Evolutionary conservation across 2,888 invertebrate genomes (phyloP).

Genomic region (Toxonevra muliebris): DNA sequence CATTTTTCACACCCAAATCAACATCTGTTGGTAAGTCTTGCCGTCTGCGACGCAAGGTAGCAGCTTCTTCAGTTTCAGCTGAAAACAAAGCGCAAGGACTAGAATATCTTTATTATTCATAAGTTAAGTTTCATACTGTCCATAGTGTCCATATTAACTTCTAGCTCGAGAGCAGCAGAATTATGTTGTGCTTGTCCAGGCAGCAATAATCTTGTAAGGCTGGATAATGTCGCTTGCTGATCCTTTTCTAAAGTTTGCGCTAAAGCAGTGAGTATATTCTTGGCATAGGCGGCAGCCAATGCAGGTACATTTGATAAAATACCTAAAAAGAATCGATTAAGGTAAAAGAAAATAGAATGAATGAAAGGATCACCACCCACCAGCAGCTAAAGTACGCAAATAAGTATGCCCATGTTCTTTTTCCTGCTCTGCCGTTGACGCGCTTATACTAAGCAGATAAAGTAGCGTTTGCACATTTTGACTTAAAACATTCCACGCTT

Average conservation of each 20-base stretch:
- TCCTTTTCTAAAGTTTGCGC: constrained; percentile 69
- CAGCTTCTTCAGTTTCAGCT: constrained; percentile 54
- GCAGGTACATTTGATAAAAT: constrained; percentile 69
- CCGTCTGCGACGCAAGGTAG: constrained; percentile 48
- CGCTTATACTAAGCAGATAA: constrained; percentile 62
- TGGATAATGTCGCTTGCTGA: constrained; percentile 64
- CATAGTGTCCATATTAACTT: constrained; percentile 47
- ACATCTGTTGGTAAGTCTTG: constrained; percentile 60
- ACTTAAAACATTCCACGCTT: constrained; percentile 68
- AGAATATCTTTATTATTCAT: constrained; percentile 11
- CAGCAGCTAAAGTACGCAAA: constrained; percentile 70
- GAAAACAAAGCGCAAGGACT: constrained; percentile 10
- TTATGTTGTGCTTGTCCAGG: constrained; percentile 8
- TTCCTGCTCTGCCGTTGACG: constrained; percentile 45
- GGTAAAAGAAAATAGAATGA: neutral
- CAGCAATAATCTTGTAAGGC: constrained; percentile 21
- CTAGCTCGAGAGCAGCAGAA: constrained; percentile 35
- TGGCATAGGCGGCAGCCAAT: constrained; percentile 66
- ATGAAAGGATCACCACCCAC: constrained; percentile 30
- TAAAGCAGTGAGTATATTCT: constrained; percentile 67
- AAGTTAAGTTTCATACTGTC: constrained; percentile 39
- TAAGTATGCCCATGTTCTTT: constrained; percentile 58
- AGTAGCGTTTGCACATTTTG: constrained; percentile 66
- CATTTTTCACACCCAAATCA: constrained; percentile 66
- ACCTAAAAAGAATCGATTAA: constrained; percentile 47